Conservation (phyloP, 2,797 vertebrate genomes). For the Siniperca scherzeri region DNA sequence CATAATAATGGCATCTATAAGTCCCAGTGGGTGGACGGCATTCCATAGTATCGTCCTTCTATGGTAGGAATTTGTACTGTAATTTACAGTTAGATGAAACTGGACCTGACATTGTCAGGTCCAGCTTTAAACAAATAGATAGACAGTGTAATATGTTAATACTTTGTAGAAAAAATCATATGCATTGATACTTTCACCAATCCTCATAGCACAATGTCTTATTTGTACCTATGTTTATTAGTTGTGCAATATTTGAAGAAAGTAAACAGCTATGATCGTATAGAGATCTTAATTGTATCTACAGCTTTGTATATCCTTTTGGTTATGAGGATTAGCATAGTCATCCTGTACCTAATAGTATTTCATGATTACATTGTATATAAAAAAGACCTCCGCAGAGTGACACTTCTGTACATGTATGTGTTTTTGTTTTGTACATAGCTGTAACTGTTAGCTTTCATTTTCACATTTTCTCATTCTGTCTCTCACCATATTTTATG, state of each 20-base stretch:
- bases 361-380: constrained; percentile 82
- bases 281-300: constrained; percentile 81
- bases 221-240: constrained; percentile 80
- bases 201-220: constrained; percentile 81
- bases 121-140: constrained; percentile 75
- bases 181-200: constrained; percentile 76
- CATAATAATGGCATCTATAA: constrained; percentile 85
- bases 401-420: constrained; percentile 86
- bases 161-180: constrained; percentile 77
- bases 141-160: constrained; percentile 74
- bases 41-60: constrained; percentile 82
- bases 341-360: constrained; percentile 82
- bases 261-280: constrained; percentile 85
- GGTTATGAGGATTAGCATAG: constrained; percentile 85
- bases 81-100: constrained; percentile 81
- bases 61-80: constrained; percentile 80
- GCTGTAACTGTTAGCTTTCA: constrained; percentile 76
- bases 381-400: constrained; percentile 85
- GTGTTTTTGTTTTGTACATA: constrained; percentile 81
- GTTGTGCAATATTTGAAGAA: constrained; percentile 83
- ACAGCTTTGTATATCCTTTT: constrained; percentile 84
- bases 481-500: constrained; percentile 78
- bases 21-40: constrained; percentile 79
- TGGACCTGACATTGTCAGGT: constrained; percentile 68
- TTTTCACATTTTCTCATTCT: constrained; percentile 81